Percentiles rank a stretch among this genome's conserved stretches.
Conservation (phyloP, 2,113 vertebrate genomes). For the Urocitellus parryii region DNA sequence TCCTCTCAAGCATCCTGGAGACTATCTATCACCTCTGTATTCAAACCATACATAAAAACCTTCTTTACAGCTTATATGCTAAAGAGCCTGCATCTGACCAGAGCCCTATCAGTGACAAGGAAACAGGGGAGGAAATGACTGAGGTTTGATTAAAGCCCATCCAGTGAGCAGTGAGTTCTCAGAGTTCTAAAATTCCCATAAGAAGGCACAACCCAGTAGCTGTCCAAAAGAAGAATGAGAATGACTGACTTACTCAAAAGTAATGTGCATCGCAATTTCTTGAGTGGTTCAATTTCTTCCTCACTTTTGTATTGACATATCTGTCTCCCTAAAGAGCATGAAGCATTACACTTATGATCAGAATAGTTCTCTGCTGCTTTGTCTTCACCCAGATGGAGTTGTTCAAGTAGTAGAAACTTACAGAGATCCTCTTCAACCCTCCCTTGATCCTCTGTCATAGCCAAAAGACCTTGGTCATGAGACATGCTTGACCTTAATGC, state of each 20-base stretch:
- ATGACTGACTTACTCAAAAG: slow-evolving; percentile 35
- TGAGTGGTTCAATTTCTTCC: slow-evolving; percentile 29
- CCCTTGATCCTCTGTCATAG: not conserved
- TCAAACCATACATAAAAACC: slow-evolving; percentile 62
- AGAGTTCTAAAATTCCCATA: slow-evolving; percentile 58
- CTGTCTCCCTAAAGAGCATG: slow-evolving; percentile 18
- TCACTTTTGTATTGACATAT: not conserved
- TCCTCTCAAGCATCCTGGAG: slow-evolving; percentile 62
- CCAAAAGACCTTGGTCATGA: not conserved
- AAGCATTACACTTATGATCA: not conserved
- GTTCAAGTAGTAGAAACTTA: slow-evolving; percentile 22
- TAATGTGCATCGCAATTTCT: slow-evolving; percentile 39
- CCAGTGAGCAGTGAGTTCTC: slow-evolving; percentile 51
- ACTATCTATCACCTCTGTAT: slow-evolving; percentile 64
- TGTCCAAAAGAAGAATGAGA: slow-evolving; percentile 61
- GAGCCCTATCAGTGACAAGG: slow-evolving; percentile 71
- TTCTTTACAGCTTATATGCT: slow-evolving; percentile 58
- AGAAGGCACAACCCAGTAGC: slow-evolving; percentile 22
- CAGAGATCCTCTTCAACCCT: not conserved
- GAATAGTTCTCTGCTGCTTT: slow-evolving; percentile 56
- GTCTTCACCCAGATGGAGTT: not conserved
- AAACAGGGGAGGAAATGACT: slow-evolving; percentile 40
- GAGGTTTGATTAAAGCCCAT: slow-evolving; percentile 67
- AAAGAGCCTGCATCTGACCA: slow-evolving; percentile 44
- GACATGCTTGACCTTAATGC: not conserved